A percentile compares a stretch with the other conserved stretches of the same genome.
phyloP scores from a whole-genome alignment of 2,113 vertebrate species.

The Amazona guildingii region DNA sequence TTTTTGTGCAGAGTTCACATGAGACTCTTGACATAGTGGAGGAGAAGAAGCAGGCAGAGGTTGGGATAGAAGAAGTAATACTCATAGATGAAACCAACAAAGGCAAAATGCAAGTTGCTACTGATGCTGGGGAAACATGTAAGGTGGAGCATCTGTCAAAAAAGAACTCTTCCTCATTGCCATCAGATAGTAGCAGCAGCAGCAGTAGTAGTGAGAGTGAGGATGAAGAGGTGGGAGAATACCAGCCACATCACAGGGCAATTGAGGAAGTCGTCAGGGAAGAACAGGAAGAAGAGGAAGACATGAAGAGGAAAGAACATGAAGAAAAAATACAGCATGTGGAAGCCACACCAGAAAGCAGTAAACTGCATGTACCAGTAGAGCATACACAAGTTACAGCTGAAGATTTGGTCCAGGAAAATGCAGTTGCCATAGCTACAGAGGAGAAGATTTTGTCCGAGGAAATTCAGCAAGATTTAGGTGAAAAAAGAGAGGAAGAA shows the following conservation, averaged over 20 bases:
- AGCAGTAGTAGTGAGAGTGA: constrained; percentile 91
- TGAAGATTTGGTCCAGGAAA: constrained; percentile 61
- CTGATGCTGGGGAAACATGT: constrained; percentile 70
- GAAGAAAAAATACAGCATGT: constrained; percentile 59
- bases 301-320: constrained; percentile 40
- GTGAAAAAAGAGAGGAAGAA: constrained; percentile 70
- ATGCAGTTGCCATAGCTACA: constrained; percentile 51
- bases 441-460: constrained; percentile 67
- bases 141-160: constrained; percentile 74
- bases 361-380: constrained; percentile 48
- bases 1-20: constrained; percentile 87
- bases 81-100: constrained; percentile 86
- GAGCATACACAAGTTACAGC: constrained; percentile 32
- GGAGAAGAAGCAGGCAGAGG: constrained; percentile 88
- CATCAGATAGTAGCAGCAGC: constrained; percentile 84
- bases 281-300: constrained; percentile 83
- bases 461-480: constrained; percentile 61
- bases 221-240: constrained; percentile 88
- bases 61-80: constrained; percentile 90
- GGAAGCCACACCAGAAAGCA: constrained; percentile 49
- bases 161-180: constrained; percentile 77
- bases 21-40: constrained; percentile 85
- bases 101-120: constrained; percentile 75
- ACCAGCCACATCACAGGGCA: constrained; percentile 80
- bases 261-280: constrained; percentile 81